Evolutionary conservation across 1,140 invertebrate species (phyloP).

Genomic region (Idris sp.): DNA sequence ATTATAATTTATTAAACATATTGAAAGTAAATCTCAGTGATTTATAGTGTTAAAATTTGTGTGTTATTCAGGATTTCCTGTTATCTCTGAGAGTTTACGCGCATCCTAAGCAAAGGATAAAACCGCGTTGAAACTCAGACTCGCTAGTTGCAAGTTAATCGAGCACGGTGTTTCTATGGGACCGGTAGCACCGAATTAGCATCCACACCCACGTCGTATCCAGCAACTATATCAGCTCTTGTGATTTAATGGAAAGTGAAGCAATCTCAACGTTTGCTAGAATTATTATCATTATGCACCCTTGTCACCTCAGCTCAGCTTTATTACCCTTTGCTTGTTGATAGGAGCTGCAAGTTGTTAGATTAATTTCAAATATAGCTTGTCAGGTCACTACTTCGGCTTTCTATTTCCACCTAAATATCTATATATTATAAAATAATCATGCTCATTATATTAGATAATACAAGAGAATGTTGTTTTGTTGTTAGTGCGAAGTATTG

Average conservation of each 20-base stretch:
- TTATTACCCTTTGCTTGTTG: conserved; percentile 49
- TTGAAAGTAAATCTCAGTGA: conserved; percentile 18
- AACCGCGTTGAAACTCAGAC: conserved; percentile 42
- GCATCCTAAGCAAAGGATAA: conserved; percentile 45
- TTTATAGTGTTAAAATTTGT: conserved; percentile 42
- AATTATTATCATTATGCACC: conserved; percentile 67
- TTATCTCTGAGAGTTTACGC: conserved; percentile 32
- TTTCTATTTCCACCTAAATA: conserved; percentile 26
- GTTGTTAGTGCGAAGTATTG: too few species aligned
- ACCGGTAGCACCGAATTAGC: conserved; percentile 62
- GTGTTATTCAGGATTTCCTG: conserved; percentile 37
- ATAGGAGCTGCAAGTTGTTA: conserved; percentile 57
- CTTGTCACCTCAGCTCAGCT: conserved; percentile 42
- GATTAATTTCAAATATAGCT: conserved; percentile 70
- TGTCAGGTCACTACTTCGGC: conserved; percentile 58
- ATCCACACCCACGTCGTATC: conserved; percentile 47
- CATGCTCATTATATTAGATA: conserved; percentile 8
- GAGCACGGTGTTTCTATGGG: conserved; percentile 59
- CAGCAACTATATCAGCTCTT: conserved; percentile 57
- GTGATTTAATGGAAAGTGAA: conserved; percentile 71
- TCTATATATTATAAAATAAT: conserved; percentile 24
- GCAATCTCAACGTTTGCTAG: conserved; percentile 65
- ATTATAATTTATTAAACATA: too few species aligned
- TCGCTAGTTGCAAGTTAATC: conserved; percentile 60
- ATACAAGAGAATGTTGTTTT: too few species aligned